Evolutionary conservation across 2,797 vertebrate species (phyloP).

Genomic region (Saxicola maurus): DNA sequence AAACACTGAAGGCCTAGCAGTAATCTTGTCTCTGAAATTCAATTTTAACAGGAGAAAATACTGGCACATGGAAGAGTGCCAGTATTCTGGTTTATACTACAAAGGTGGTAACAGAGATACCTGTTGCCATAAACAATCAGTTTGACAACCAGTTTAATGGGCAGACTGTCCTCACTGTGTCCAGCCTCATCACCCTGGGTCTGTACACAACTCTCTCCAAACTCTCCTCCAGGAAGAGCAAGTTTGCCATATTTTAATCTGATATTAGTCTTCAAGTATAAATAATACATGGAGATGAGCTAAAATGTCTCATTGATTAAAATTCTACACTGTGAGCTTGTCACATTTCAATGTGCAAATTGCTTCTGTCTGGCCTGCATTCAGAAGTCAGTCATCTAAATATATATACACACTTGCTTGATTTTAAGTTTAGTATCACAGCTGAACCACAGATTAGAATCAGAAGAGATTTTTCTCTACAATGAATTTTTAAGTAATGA

Average conservation of each 20-base stretch:
- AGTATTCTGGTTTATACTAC: background rate
- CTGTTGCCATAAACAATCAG: background rate
- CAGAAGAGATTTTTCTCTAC: background rate
- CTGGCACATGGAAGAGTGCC: background rate
- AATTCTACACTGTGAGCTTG: slow-evolving; percentile 43
- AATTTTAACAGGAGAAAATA: background rate
- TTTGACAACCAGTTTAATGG: background rate
- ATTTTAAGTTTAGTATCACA: slow-evolving; percentile 31
- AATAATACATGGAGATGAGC: slow-evolving; percentile 54
- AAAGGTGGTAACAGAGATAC: background rate
- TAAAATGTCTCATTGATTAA: slow-evolving; percentile 60
- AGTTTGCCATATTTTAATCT: slow-evolving; percentile 12
- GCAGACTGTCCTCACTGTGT: background rate
- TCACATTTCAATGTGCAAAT: slow-evolving; percentile 56
- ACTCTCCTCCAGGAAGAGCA: background rate
- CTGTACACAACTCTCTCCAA: background rate
- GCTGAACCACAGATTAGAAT: slow-evolving; percentile 2
- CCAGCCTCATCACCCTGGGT: background rate
- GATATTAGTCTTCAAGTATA: slow-evolving; percentile 40
- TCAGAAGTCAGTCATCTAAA: slow-evolving; percentile 50
- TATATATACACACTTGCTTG: background rate
- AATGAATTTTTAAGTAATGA: background rate
- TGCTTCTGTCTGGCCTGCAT: slow-evolving; percentile 48
- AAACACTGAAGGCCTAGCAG: background rate
- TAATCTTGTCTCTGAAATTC: background rate